These are phyloP conservation scores for Neopelma chrysocephalum DNA, from an alignment of 2,797 vertebrate species.

Conservation along the genomic window DNA sequence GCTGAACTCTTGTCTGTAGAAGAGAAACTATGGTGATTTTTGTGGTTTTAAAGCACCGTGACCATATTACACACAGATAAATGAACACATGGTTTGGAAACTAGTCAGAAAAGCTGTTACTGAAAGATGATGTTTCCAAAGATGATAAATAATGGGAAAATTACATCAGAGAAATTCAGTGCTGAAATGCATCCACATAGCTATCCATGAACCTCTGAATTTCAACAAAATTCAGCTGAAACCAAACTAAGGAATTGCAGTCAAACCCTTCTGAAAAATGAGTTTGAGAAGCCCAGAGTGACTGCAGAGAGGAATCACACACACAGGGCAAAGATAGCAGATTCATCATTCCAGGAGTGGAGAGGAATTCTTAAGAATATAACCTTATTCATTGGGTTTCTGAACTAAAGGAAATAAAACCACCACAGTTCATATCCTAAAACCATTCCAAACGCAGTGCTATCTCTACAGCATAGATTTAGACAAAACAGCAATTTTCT, in stretches of 20 bases:
- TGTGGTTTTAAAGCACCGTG: not conserved
- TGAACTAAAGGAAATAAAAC: not conserved
- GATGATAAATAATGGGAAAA: not conserved
- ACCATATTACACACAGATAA: not conserved
- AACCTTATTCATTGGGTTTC: not conserved
- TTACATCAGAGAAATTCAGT: not conserved
- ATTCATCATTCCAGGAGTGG: not conserved
- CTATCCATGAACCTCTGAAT: not conserved
- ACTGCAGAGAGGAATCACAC: not conserved
- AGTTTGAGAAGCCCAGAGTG: constrained; percentile 5
- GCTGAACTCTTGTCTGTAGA: not conserved
- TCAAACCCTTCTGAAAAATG: not conserved
- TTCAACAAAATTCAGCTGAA: constrained; percentile 46
- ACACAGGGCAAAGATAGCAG: not conserved
- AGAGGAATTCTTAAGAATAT: constrained; percentile 11
- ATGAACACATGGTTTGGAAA: not conserved
- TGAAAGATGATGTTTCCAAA: not conserved
- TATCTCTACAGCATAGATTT: not conserved
- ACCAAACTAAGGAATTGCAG: constrained; percentile 3
- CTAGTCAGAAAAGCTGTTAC: not conserved
- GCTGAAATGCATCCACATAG: not conserved
- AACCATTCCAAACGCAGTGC: not conserved
- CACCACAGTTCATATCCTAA: not conserved
- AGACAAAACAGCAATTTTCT: not conserved
- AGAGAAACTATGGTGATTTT: not conserved